phyloP scores from a whole-genome alignment of 2,888 invertebrate species.

The Drosophila neotestacea region DNA sequence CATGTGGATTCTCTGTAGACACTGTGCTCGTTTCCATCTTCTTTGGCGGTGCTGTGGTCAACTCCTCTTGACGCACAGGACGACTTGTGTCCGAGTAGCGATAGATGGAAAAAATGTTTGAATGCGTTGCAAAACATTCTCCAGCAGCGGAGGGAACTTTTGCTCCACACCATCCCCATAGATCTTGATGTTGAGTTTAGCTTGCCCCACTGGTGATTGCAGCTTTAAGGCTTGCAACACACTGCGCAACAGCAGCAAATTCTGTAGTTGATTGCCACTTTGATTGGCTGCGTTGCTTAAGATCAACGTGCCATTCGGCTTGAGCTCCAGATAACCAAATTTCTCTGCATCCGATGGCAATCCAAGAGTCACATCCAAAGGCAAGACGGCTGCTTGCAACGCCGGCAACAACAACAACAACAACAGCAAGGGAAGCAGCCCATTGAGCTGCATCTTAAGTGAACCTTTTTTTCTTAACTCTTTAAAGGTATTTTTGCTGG shows the following conservation, averaged over 20 bases:
- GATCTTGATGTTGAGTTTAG: conserved; percentile 73
- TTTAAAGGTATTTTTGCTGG: conserved; percentile 3
- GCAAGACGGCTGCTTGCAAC: conserved; percentile 54
- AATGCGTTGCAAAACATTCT: conserved; percentile 89
- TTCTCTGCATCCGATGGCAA: conserved; percentile 41
- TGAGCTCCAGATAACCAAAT: conserved; percentile 72
- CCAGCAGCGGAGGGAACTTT: conserved; percentile 89
- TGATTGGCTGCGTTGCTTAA: conserved; percentile 51
- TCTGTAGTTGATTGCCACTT: conserved; percentile 53
- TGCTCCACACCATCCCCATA: conserved; percentile 85
- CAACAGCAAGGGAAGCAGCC: conserved; percentile 10
- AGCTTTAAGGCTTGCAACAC: conserved; percentile 68
- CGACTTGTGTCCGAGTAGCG: conserved; percentile 87
- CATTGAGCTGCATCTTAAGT: conserved; percentile 51
- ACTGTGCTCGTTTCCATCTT: conserved; percentile 30
- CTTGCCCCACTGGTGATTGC: conserved; percentile 22
- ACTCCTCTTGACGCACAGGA: conserved; percentile 68
- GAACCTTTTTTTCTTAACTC: background rate
- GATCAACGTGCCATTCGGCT: conserved; percentile 75
- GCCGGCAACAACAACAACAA: conserved; percentile 23
- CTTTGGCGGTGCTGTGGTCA: conserved; percentile 14
- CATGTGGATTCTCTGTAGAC: background rate
- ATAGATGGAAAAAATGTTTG: conserved; percentile 90
- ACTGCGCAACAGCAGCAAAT: conserved; percentile 66
- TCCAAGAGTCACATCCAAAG: conserved; percentile 26